phyloP scores from a whole-genome alignment of 1,140 invertebrate species.

The Bombus impatiens region DNA sequence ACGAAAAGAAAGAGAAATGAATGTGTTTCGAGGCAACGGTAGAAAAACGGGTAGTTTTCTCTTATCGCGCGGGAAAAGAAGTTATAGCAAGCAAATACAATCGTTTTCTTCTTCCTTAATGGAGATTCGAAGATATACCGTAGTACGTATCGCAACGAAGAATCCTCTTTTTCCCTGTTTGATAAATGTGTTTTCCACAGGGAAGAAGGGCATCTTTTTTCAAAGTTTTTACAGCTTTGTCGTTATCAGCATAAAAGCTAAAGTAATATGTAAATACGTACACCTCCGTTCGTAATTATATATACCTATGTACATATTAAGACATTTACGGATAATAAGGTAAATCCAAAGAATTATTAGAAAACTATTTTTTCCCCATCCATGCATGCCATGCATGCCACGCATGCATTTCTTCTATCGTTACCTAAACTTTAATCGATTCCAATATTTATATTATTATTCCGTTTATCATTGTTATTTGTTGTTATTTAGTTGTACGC shows the following conservation, averaged over 20 bases:
- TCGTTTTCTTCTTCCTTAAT: background rate
- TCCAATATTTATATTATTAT: no score
- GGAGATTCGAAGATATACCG: background rate
- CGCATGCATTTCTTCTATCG: no score
- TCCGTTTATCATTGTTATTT: no score
- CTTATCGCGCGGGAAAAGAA: background rate
- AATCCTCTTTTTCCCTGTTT: background rate
- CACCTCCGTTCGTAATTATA: background rate
- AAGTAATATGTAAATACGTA: constrained; percentile 20
- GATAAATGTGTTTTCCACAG: no score
- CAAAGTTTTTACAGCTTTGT: constrained; percentile 71
- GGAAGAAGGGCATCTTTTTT: constrained; percentile 41
- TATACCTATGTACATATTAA: background rate
- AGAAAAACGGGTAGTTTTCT: background rate
- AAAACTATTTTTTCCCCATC: no score
- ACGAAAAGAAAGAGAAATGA: background rate
- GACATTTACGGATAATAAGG: background rate
- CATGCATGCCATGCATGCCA: no score
- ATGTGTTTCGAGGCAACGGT: background rate
- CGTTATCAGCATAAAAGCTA: constrained; percentile 51
- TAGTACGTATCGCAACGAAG: constrained; percentile 1
- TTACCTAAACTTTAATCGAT: no score
- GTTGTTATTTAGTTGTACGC: no score
- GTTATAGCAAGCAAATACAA: background rate
- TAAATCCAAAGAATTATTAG: background rate